These are phyloP conservation scores for Takifugu bimaculatus DNA, from an alignment of 2,113 vertebrate genomes.

Conservation along the genomic window DNA sequence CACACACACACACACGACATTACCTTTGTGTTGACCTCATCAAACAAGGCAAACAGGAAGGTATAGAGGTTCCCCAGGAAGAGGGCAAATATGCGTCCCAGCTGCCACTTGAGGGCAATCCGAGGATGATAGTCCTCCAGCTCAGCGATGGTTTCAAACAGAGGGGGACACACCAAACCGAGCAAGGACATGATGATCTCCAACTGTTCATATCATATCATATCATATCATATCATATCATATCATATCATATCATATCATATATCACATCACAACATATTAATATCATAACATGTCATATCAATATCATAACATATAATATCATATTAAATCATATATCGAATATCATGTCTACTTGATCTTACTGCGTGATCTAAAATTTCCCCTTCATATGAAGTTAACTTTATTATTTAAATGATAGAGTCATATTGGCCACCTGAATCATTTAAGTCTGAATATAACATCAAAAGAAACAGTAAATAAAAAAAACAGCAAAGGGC, in stretches of 20 bases:
- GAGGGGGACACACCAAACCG: constrained; percentile 93
- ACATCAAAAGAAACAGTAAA: no score
- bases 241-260: no score
- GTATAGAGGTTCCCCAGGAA: constrained; percentile 98
- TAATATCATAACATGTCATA: no score
- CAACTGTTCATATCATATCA: constrained; percentile 46
- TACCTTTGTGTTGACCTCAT: constrained; percentile 94
- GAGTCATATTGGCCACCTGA: neutral
- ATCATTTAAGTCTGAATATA: neutral
- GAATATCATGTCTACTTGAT: no score
- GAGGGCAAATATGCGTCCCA: constrained; percentile 94
- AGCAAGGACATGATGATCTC: constrained; percentile 84
- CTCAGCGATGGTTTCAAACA: constrained; percentile 94
- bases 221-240: no score
- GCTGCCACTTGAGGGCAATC: constrained; percentile 95
- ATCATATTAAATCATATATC: no score
- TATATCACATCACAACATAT: no score
- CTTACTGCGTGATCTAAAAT: no score
- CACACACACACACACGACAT: neutral
- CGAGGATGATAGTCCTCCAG: constrained; percentile 96
- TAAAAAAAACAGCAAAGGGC: no score
- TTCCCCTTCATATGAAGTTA: no score
- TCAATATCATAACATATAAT: no score
- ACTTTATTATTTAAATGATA: no score
- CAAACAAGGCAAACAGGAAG: constrained; percentile 92